These are phyloP conservation scores for Acrocephalus scirpaceus DNA, from an alignment of 2,797 vertebrate genomes.

Conservation along the genomic window DNA sequence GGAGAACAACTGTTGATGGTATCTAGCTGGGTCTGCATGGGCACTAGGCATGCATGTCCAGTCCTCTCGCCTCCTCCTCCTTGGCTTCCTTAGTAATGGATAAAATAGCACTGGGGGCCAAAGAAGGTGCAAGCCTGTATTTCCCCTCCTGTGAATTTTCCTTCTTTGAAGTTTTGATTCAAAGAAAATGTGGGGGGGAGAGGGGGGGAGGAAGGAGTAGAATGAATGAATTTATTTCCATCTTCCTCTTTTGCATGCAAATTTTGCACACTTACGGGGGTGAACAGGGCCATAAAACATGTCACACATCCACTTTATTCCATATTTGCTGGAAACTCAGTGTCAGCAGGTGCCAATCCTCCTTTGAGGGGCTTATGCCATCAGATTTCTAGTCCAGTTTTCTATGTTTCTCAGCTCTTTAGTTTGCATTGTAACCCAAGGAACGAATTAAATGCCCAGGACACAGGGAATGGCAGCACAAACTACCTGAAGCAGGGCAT, in stretches of 20 bases:
- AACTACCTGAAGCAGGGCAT: not conserved
- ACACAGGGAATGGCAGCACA: not conserved
- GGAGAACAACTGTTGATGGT: slow-evolving; percentile 70
- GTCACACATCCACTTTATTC: not conserved
- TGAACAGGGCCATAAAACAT: not conserved
- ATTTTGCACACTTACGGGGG: not conserved
- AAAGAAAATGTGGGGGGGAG: not conserved
- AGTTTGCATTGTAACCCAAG: not conserved
- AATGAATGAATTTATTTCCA: not conserved
- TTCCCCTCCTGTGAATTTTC: not conserved
- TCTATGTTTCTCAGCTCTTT: not conserved
- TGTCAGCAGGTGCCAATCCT: not conserved
- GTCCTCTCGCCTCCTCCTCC: slow-evolving; percentile 12
- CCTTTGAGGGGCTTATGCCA: not conserved
- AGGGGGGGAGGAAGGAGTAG: accelerated
- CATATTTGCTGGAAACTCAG: not conserved
- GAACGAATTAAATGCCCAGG: not conserved
- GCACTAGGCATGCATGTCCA: not conserved
- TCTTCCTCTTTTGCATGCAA: not conserved
- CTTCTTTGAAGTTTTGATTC: not conserved
- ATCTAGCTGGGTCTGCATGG: slow-evolving; percentile 41
- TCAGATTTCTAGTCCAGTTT: not conserved
- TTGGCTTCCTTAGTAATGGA: not conserved
- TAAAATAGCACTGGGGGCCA: not conserved
- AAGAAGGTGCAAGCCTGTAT: not conserved